Evolutionary conservation across 2,888 invertebrate species (phyloP).

Genomic region (Ctenicera cuprea): DNA sequence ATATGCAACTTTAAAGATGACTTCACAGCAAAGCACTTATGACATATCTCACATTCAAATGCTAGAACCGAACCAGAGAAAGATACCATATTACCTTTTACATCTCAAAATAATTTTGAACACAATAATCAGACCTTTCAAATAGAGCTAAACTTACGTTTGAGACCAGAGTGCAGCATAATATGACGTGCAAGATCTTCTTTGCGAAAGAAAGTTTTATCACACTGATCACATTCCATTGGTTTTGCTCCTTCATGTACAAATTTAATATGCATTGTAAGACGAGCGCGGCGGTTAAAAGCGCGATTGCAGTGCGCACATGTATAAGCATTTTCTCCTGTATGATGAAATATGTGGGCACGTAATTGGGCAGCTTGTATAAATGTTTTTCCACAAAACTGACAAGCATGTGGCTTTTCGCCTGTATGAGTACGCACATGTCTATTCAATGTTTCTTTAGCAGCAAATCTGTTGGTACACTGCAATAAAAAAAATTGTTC

Average conservation of each 20-base stretch:
- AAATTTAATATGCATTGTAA: conserved; percentile 77
- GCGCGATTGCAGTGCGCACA: conserved; percentile 78
- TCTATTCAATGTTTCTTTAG: conserved; percentile 82
- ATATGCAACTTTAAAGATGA: conserved; percentile 83
- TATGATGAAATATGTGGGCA: conserved; percentile 86
- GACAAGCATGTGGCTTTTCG: conserved; percentile 78
- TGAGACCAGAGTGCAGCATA: conserved; percentile 77
- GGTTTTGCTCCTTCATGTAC: conserved; percentile 80
- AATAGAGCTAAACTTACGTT: conserved; percentile 75
- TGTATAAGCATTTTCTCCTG: conserved; percentile 80
- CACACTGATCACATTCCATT: conserved; percentile 75
- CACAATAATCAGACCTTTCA: too few species aligned
- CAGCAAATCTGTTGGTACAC: conserved; percentile 87
- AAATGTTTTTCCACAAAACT: conserved; percentile 85
- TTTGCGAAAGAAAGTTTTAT: conserved; percentile 77
- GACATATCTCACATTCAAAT: conserved; percentile 73
- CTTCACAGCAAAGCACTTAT: conserved; percentile 81
- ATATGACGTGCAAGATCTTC: conserved; percentile 78
- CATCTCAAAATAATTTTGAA: neutral
- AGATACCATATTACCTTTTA: neutral
- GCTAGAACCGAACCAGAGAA: conserved; percentile 61
- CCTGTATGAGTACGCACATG: conserved; percentile 74
- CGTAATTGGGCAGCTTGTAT: conserved; percentile 87
- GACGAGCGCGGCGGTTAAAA: conserved; percentile 71
- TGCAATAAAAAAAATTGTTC: conserved; percentile 67